Base-by-base conservation (phyloP, 2,888 invertebrate genomes). In the Sialis fuliginosa region DNA sequence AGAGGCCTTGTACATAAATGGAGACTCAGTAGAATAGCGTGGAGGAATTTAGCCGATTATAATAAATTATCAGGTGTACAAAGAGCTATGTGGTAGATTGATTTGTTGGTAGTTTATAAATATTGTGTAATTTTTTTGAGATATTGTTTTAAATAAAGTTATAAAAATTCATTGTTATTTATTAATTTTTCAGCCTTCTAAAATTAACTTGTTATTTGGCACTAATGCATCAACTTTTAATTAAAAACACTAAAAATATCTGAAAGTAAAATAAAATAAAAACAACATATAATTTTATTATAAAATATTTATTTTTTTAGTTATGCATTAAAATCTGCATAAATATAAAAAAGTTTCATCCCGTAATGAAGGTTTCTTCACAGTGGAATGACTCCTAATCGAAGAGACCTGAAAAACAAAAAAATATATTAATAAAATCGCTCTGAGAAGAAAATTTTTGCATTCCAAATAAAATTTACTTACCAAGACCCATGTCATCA, bases 401-500 rank as follows among this genome's bases (percentile, higher is more conserved):
- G 60, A 84, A 84, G 59, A 84, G 77, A 72, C 83, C 79, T 79
- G 74, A 60, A 74, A 72, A 66, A 71, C 66, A 63, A 54, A 56
- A 59, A n/a, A 48, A 37, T 50, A 39, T 45, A 6, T 42, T 22
- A 6, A 6, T n/a, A 10, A 30, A 31, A 42, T 12, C 41, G 22
- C n/a, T 50, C n/a, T n/a, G n/a, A n/a, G n/a, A n/a, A n/a, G n/a
- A n/a, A n/a, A n/a, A n/a, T n/a, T 37, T 10, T 12, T 37, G 8
- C 8, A 37, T 37, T 37, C 37, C 4, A 5, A 10, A 9, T 35
- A 3, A 43, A 37, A 47, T 52, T 48, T 55, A 64, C 69, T 69
- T 65, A 78, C 87, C 91, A 68, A 93, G 86, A 67, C 91, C 92
- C 89, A 92, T 90, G 67, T 91, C 92, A 56, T 89, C 90, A 56